Evolutionary conservation across 2,888 invertebrate genomes (phyloP), one percentile per base, ranked within the genome.

Genomic region (Xylota segnis): DNA sequence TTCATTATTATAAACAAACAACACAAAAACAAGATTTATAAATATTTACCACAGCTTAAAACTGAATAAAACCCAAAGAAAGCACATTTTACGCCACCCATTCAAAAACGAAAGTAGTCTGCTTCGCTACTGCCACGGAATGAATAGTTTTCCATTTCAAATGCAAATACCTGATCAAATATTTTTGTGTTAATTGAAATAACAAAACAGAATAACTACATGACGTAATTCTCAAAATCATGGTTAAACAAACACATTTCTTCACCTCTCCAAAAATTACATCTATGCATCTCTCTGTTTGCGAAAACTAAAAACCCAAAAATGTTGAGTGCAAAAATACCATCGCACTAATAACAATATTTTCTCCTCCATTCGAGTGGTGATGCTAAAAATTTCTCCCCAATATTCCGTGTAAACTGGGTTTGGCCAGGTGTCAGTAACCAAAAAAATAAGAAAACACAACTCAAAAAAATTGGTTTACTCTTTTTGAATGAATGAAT

Each of bases 321-420:
- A 50, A 4, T 27, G 34, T 12, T n/a, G 29, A 4, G 32, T n/a
- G 59, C 66, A 12, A 23, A 34, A 59, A 59, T 29, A 52, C 23
- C 23, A 23, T 23, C 23, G 23, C 4, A 27, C 14, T 27, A 65
- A 65, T 18, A 37, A 23, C 23, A 32, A 56, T 56, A 70, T 70
- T 56, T 70, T 70, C 70, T 45, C 70, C 45, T 56, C 29, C 16
- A 40, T 54, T 40, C 68, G 32, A 37, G 65, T 78, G 40, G 45
- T 61, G 70, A 70, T 61, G 77, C 77, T 61, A 34, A 68, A 68
- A 79, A 79, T 79, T 72, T 79, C 78, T 79, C 72, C 23, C n/a
- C 72, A 18, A 50, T 37, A 27, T 52, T 65, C 52, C 54, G 56
- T 37, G 10, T 50, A 32, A 72, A 65, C 37, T 63, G 72, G 78